Base-by-base conservation (phyloP, 30 jellyfish, hydroid and myxozoan genomes). In the Hydractinia echinata region DNA sequence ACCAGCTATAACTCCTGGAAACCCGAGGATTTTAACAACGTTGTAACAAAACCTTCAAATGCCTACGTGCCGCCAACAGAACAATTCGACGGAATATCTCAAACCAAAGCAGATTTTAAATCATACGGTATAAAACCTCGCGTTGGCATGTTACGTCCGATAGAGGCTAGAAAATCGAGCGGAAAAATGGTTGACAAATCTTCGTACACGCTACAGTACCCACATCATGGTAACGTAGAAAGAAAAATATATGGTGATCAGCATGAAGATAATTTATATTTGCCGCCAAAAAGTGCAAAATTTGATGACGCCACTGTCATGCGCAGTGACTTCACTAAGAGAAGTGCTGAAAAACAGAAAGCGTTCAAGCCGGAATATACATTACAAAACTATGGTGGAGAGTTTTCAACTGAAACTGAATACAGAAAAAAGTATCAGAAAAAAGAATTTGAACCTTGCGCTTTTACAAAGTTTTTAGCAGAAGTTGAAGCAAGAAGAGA, bases 11-110 rank as follows among this genome's bases (percentile, higher is more conserved):
- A 88, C 10, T 84, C 90, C 88, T 88, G 81, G 62, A 73, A 62
- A 62, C 76, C 58, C 39, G 81, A 81, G 15, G 51, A 79, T 54
- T 20, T 71, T 21, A 48, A 62, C 71, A 79, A 72, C 58, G 72
- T 72, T 14, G 39, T 71, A 9, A 51, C 74, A 7, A 64, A 64
- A n/a, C 6, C 74, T 44, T n/a, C 19, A 64, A 89, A 84, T 54
- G 50, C 76, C 51, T 84, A 89, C 86, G 74, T 83, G 9, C 86
- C 95, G 15, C 92, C 96, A 39, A 89, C 80, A 67, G 88, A 84
- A 55, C 71, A 70, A 67, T 85, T 89, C 14, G 92, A 84, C 21
- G 82, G 90, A 10, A 70, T 4, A n/a, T 84, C 96, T 10, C 85
- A 73, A 52, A 83, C 79, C 83, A 90, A 80, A 10, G 82, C 83